Evolutionary conservation across 2,113 vertebrate genomes (phyloP), one percentile per base, ranked within the genome.

Genomic region (Tauraco erythrolophus): DNA sequence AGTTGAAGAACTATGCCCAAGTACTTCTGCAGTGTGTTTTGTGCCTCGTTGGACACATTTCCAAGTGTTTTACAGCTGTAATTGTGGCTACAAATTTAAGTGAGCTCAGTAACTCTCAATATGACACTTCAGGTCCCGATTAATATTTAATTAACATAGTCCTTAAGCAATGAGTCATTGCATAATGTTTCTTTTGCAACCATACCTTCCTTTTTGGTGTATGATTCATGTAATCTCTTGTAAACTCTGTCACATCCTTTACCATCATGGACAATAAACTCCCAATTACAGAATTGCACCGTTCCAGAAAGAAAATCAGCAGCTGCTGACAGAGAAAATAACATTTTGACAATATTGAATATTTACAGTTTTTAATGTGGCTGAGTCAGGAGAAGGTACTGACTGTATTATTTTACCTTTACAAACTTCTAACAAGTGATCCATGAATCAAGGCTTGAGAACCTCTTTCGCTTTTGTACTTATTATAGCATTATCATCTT

Each of bases 61-160:
- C 48, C 75, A 79, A 43, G 18, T 64, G 43, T 75, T 88, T 84
- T 78, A 43, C 60, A 89, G 65, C 56, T 75, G 35, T 88, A 88
- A 85, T 51, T 70, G 10, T 31, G 51, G 19, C 37, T 66, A 79
- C 81, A 92, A 51, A 92, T 68, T 68, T 58, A 84, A 82, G 21
- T 14, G 56, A 95, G 78, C 48, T 88, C 37, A 30, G 56, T 51
- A 80, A 19, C 27, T 94, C 72, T 89, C 66, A 60, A 0, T 68
- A 37, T 71, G 85, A 76, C 53, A 83, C 69, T 92, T 82, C 39
- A 60, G 43, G 33, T 25, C 74, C 58, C 76, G 71, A 86, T 87
- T 92, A 94, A 86, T 72, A 77, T 61, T 94, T 78, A 68, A 90
- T 95, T 93, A 91, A 61, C 69, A 43, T 9, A 78, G 51, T 68